Evolutionary conservation across 2,113 vertebrate species (phyloP).

Genomic region (Ammodramus savannarum): DNA sequence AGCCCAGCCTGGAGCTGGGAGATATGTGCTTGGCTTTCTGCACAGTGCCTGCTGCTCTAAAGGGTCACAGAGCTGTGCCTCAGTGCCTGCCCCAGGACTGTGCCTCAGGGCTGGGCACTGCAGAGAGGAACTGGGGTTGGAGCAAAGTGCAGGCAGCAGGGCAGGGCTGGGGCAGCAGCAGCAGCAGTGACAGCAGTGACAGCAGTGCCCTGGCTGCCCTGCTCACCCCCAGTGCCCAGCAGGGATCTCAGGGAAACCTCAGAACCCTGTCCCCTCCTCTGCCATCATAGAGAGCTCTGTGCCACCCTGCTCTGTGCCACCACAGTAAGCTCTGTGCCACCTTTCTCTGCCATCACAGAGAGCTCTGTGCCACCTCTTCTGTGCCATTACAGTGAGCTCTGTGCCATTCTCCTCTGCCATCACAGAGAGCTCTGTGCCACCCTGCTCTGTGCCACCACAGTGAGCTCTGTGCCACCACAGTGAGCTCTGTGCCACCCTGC

Average conservation of each 20-base stretch:
- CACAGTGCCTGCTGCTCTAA: background rate
- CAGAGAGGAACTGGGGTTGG: background rate
- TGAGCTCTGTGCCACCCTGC: too few relatives aligned
- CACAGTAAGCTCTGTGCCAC: too few relatives aligned
- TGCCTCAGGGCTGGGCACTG: background rate
- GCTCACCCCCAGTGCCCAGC: background rate
- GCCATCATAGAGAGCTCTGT: background rate
- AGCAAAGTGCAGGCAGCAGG: background rate
- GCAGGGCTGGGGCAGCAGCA: background rate
- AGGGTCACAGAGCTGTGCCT: background rate
- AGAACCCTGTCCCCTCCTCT: background rate
- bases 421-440: background rate
- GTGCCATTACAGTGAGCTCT: too few relatives aligned
- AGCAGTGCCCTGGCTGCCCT: background rate
- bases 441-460: too few relatives aligned
- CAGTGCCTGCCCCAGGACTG: background rate
- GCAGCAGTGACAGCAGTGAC: background rate
- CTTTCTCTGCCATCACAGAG: too few relatives aligned
- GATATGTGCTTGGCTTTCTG: background rate
- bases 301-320: background rate
- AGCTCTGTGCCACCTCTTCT: background rate
- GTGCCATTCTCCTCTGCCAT: background rate
- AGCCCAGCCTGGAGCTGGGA: constrained; percentile 24
- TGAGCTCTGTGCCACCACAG: too few relatives aligned
- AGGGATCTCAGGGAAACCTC: background rate